Evolutionary conservation across 2,888 invertebrate species (phyloP).

Genomic region (Cremastinae sp.): DNA sequence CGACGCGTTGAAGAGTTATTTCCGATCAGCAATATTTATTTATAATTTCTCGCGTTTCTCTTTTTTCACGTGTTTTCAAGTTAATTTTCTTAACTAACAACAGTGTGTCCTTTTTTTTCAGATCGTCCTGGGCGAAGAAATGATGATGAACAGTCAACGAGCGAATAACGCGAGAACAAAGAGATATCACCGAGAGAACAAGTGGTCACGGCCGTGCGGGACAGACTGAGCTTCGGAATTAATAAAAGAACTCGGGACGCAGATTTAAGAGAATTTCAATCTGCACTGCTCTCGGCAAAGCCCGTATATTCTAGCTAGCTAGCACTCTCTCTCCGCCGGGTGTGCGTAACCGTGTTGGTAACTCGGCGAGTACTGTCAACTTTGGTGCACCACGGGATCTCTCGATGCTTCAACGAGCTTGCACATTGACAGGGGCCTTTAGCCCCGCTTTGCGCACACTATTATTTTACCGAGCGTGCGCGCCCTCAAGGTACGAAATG

Average conservation of each 20-base stretch:
- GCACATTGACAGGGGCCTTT: constrained; percentile 59
- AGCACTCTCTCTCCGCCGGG: neutral
- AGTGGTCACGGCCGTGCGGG: constrained; percentile 61
- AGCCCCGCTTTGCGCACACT: constrained; percentile 47
- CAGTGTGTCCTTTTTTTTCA: neutral
- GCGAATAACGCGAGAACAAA: neutral
- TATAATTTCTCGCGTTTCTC: neutral
- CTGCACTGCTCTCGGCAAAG: neutral
- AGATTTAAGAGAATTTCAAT: constrained; percentile 22
- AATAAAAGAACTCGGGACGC: constrained; percentile 23
- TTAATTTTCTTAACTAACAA: too few relatives aligned
- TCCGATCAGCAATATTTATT: constrained; percentile 13
- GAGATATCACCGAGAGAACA: constrained; percentile 52
- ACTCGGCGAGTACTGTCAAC: constrained; percentile 55
- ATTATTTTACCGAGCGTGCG: constrained; percentile 60
- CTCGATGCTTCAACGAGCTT: constrained; percentile 38
- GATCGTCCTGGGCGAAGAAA: too few relatives aligned
- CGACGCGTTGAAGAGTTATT: neutral
- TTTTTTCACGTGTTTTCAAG: neutral
- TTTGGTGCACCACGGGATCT: constrained; percentile 30
- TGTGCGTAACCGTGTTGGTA: constrained; percentile 27
- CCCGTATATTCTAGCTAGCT: constrained; percentile 4
- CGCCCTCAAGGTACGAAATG: constrained; percentile 71
- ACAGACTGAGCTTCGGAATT: constrained; percentile 53
- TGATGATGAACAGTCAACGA: neutral